Conservation (phyloP, 2,888 invertebrate genomes). For the Steromphala cineraria region DNA sequence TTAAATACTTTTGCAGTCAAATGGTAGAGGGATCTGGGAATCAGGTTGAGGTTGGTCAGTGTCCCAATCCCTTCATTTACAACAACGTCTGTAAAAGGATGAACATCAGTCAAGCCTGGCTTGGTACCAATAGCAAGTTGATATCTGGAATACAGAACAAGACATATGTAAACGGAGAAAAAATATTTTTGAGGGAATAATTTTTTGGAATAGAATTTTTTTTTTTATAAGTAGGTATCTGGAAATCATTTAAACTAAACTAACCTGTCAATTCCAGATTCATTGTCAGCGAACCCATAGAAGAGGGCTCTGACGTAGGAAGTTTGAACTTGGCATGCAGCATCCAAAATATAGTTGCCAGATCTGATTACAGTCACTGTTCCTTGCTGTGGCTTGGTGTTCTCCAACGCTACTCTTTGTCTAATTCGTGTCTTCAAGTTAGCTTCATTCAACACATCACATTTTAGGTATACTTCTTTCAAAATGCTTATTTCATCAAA, state of each 20-base stretch:
- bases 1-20: slow-evolving; percentile 50
- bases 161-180: not conserved
- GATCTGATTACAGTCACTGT: slow-evolving; percentile 41
- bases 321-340: slow-evolving; percentile 38
- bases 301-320: slow-evolving; percentile 4
- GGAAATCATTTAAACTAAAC: not conserved
- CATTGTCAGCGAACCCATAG: slow-evolving; percentile 10
- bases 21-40: slow-evolving; percentile 34
- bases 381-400: slow-evolving; percentile 36
- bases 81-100: slow-evolving; percentile 16
- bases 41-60: slow-evolving; percentile 33
- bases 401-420: slow-evolving; percentile 38
- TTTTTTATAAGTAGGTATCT: no score
- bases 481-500: slow-evolving; percentile 2
- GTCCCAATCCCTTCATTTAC: slow-evolving; percentile 29
- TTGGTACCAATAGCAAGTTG: slow-evolving; percentile 35
- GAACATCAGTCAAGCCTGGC: slow-evolving; percentile 24
- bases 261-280: slow-evolving; percentile 40
- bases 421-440: slow-evolving; percentile 32
- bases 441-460: slow-evolving; percentile 39
- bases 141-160: slow-evolving; percentile 29
- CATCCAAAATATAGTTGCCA: not conserved
- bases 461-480: slow-evolving; percentile 29
- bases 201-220: no score
- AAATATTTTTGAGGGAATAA: no score